A percentile compares a stretch with the other conserved stretches of the same genome.
phyloP scores from a whole-genome alignment of 1,140 invertebrate genomes.

The Drosophila nikananu region DNA sequence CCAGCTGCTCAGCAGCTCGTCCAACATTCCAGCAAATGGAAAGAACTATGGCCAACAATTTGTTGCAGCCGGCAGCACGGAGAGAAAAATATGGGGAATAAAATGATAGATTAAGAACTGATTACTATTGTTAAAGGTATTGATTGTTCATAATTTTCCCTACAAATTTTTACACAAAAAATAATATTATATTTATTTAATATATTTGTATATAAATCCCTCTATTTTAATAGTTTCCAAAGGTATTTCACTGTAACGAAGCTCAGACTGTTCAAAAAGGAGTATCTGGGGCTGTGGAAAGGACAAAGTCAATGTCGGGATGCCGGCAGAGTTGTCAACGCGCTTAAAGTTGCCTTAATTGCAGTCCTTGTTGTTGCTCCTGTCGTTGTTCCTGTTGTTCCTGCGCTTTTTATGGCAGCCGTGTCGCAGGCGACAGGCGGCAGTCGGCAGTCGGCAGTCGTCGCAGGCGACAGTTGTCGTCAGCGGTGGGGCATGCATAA shows the following conservation, averaged over 20 bases:
- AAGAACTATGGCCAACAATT: constrained; percentile 78
- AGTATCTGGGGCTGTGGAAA: constrained; percentile 25
- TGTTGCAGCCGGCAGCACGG: constrained; percentile 45
- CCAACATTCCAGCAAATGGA: constrained; percentile 58
- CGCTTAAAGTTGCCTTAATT: constrained; percentile 81
- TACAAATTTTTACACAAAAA: too few species aligned
- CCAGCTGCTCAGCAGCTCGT: constrained; percentile 66
- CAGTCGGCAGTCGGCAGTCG: constrained; percentile 45
- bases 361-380: constrained; percentile 52
- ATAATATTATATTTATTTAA: too few species aligned
- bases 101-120: neutral
- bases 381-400: constrained; percentile 18
- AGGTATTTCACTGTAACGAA: neutral
- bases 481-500: constrained; percentile 73
- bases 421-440: constrained; percentile 54
- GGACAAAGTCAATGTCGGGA: constrained; percentile 77
- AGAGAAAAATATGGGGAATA: neutral
- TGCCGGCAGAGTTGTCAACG: constrained; percentile 73
- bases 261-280: neutral
- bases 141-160: too few species aligned
- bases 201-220: neutral
- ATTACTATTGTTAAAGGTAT: too few species aligned
- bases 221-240: neutral
- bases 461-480: constrained; percentile 39
- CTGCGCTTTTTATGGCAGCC: constrained; percentile 71